Evolutionary conservation across 2,797 vertebrate genomes (phyloP).

Genomic region (Holocentrus rufus): DNA sequence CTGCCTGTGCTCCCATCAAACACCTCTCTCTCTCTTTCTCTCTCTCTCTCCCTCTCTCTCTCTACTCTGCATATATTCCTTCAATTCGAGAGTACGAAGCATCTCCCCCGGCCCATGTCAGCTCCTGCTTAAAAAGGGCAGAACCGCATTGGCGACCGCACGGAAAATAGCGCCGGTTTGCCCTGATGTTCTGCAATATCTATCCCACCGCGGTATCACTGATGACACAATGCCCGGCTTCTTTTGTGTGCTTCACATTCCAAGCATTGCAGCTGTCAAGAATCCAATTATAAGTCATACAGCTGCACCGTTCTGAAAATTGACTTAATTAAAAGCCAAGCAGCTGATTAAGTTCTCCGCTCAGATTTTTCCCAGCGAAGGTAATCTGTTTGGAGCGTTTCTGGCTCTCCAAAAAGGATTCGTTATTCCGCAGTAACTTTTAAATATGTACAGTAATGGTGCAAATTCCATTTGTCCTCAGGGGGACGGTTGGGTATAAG

Average conservation of each 20-base stretch:
- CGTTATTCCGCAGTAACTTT: conserved; percentile 9
- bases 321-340: conserved; percentile 51
- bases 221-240: conserved; percentile 26
- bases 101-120: conserved; percentile 29
- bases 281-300: conserved; percentile 74
- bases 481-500: conserved; percentile 25
- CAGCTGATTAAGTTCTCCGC: conserved; percentile 26
- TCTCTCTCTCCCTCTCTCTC: no score
- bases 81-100: conserved; percentile 57
- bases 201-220: conserved; percentile 11
- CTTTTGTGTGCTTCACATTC: conserved; percentile 59
- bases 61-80: conserved; percentile 52
- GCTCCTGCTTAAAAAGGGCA: conserved; percentile 41
- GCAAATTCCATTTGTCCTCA: conserved; percentile 53
- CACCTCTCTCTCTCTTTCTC: conserved; percentile 68
- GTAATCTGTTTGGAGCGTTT: conserved; percentile 14
- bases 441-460: conserved; percentile 14
- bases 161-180: conserved; percentile 36
- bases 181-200: conserved; percentile 36
- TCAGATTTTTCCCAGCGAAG: conserved; percentile 11
- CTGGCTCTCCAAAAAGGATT: not conserved
- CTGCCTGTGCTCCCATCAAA: conserved; percentile 72
- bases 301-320: conserved; percentile 64
- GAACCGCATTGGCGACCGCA: conserved; percentile 12
- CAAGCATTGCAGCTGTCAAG: conserved; percentile 64